A percentile compares a stretch with the other conserved stretches of the same genome.
Evolutionary conservation across 2,888 invertebrate species (phyloP).

Genomic region (Ectobius pallidus): DNA sequence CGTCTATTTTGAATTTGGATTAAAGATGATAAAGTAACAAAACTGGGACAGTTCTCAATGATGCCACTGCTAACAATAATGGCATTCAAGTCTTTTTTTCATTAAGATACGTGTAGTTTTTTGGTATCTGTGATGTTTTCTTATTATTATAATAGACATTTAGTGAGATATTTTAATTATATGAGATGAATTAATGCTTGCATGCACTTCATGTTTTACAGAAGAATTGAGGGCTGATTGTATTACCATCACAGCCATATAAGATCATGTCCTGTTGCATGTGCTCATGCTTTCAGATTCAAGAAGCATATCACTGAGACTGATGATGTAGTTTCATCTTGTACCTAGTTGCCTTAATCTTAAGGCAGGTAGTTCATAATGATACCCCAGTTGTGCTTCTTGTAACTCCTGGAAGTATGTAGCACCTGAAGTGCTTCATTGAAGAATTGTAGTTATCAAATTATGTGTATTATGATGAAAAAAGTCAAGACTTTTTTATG

Average conservation of each 20-base stretch:
- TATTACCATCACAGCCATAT: neutral
- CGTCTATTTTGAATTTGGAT: too few species aligned
- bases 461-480: constrained; percentile 23
- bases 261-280: neutral
- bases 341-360: too few species aligned
- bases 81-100: constrained; percentile 29
- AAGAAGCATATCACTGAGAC: constrained; percentile 3
- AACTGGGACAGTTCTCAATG: constrained; percentile 7
- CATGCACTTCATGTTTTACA: constrained; percentile 19
- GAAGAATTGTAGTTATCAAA: constrained; percentile 16
- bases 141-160: constrained; percentile 32
- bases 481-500: constrained; percentile 32
- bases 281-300: neutral
- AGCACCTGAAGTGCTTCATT: constrained; percentile 9
- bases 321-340: too few species aligned
- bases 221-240: neutral
- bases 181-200: constrained; percentile 18
- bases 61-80: neutral
- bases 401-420: constrained; percentile 5
- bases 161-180: constrained; percentile 34
- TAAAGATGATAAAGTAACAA: too few species aligned
- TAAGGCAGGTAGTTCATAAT: too few species aligned
- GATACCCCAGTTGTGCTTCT: too few species aligned
- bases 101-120: constrained; percentile 26
- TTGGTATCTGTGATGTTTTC: constrained; percentile 35